Evolutionary conservation across 2,797 vertebrate genomes (phyloP), one percentile per base, ranked within the genome.

Genomic region (Chromobotia macracanthus): DNA sequence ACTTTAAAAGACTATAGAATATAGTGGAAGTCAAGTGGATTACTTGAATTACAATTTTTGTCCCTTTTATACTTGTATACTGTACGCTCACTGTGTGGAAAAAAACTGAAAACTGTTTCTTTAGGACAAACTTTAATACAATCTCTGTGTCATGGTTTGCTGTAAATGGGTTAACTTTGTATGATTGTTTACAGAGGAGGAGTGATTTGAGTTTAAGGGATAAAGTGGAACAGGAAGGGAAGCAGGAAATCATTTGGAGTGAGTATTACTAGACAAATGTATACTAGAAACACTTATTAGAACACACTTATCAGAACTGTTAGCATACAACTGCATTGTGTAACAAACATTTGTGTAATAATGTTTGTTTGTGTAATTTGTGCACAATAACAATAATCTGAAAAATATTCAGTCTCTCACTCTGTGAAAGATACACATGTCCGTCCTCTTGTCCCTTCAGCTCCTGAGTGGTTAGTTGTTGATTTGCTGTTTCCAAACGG

Each of bases 401-500:
- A 56, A 31, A 77, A 61, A 9, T 61, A 63, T 65, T 38, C 23
- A 13, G 41, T 75, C 55, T 67, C 84, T 73, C 68, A 85, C 84
- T 85, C n/a, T 81, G 50, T 86, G 88, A 88, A 48, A 92, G 83
- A 85, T 90, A 93, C 77, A 91, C 90, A 18, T 85, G 86, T 83
- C 87, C 87, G 50, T 94, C 93, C 75, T 94, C 94, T 0, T 89
- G 90, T 21, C 86, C 90, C 8, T 94, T 92, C 0, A 92, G 89
- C 44, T 94, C 94, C 64, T 92, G 88, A 90, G 89, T 93, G 80
- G 93, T 93, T 23, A 95, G 90, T 77, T 96, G 95, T 87, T 92
- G 93, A 77, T 93, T 95, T 87, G 95, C 94, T 0, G 95, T 94
- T 89, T 96, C 95, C 72, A 96, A 90, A 19, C 94, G 91, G 76